A percentile compares a stretch with the other conserved stretches of the same genome.
These are phyloP conservation scores for Acanthoscelides obtectus DNA, from an alignment of 2,888 invertebrate species.

Conservation along the genomic window DNA sequence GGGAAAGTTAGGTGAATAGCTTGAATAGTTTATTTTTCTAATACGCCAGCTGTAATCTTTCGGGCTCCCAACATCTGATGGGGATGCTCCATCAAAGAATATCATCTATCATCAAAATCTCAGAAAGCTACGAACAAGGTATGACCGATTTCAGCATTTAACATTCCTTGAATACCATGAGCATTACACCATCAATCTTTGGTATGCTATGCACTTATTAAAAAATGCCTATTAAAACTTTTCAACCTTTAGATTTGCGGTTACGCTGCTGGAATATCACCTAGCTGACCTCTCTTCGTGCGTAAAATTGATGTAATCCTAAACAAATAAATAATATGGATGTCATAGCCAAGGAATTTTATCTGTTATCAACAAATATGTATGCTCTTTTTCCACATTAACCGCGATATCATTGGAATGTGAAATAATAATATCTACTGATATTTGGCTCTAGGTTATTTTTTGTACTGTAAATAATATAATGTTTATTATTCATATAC, in stretches of 20 bases:
- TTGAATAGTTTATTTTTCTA: neutral
- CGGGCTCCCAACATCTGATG: neutral
- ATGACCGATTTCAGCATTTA: constrained; percentile 16
- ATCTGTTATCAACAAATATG: neutral
- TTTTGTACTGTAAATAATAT: neutral
- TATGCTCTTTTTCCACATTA: neutral
- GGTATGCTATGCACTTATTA: constrained; percentile 19
- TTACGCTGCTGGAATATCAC: neutral
- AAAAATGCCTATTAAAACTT: constrained; percentile 24
- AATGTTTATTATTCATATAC: too few relatives aligned
- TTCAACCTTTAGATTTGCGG: constrained; percentile 14
- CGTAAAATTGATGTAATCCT: constrained; percentile 7
- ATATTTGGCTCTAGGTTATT: neutral
- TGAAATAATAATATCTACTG: neutral
- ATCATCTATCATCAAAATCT: neutral
- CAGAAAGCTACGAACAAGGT: neutral
- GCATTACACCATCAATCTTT: constrained; percentile 22
- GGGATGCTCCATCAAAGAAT: neutral
- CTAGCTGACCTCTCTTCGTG: constrained; percentile 5
- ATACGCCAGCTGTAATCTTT: neutral
- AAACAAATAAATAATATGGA: neutral
- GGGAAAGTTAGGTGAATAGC: neutral
- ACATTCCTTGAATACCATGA: constrained; percentile 28
- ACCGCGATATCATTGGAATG: neutral
- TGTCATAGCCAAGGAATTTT: neutral